A percentile compares a stretch with the other conserved stretches of the same genome.
These are phyloP conservation scores for Echiichthys vipera DNA, from an alignment of 2,797 vertebrate genomes.

Conservation along the genomic window DNA sequence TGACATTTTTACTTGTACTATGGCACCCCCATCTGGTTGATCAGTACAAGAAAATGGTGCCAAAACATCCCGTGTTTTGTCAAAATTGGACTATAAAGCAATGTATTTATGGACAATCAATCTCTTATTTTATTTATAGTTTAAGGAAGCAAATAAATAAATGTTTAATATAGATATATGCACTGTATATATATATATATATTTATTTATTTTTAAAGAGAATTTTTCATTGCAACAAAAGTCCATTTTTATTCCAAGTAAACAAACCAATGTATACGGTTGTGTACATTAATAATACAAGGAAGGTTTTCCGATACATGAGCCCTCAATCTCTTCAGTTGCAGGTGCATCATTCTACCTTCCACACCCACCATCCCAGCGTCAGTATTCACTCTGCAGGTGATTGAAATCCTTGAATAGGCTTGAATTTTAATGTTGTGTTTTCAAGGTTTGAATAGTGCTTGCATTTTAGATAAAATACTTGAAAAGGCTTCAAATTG, in stretches of 20 bases:
- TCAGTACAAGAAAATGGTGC: background rate
- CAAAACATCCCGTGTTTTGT: background rate
- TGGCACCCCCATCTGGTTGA: background rate
- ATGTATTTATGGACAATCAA: background rate
- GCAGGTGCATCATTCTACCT: background rate
- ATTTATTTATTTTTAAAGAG: background rate
- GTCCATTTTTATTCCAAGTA: background rate
- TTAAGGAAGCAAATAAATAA: background rate
- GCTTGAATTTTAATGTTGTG: too few relatives aligned
- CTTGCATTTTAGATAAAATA: too few relatives aligned
- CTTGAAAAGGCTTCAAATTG: too few relatives aligned
- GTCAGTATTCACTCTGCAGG: too few relatives aligned
- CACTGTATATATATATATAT: too few relatives aligned
- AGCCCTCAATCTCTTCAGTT: background rate
- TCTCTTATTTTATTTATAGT: background rate
- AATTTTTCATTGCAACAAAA: background rate
- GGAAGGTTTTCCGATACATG: background rate
- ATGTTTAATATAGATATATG: too few relatives aligned
- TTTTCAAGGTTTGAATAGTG: too few relatives aligned
- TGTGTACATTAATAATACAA: background rate
- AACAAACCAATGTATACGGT: background rate
- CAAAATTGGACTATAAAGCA: background rate
- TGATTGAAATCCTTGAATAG: too few relatives aligned
- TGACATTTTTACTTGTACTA: background rate
- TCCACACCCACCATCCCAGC: background rate